A percentile compares a stretch with the other conserved stretches of the same genome.
phyloP scores from a whole-genome alignment of 1,140 invertebrate species.

The Lepidostoma basale region DNA sequence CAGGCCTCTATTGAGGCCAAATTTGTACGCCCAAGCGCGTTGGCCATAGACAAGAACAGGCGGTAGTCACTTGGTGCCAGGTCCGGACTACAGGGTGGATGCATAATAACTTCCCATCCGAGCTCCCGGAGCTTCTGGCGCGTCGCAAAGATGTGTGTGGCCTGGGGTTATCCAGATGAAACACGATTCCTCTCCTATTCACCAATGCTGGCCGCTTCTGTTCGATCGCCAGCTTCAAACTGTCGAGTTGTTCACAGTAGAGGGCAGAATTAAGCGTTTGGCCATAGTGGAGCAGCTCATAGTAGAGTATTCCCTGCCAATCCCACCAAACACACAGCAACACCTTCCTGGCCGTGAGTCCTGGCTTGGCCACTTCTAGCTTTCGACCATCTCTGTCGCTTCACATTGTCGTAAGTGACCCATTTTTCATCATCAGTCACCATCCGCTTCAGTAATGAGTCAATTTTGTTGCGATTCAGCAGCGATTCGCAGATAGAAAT shows the following conservation, averaged over 20 bases:
- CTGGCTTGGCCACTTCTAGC: constrained; percentile 2
- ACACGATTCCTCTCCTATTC: constrained; percentile 9
- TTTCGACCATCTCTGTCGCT: no score
- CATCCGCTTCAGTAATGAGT: neutral
- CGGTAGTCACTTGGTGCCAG: neutral
- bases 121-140: constrained; percentile 6
- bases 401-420: no score
- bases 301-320: constrained; percentile 4
- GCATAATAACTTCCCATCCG: constrained; percentile 3
- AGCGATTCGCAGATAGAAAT: constrained; percentile 6
- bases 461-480: constrained; percentile 4
- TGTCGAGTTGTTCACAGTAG: constrained; percentile 3
- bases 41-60: no score
- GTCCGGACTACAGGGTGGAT: neutral
- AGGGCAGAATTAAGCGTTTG: constrained; percentile 6
- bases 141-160: no score
- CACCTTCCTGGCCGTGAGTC: constrained; percentile 11
- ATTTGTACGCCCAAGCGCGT: no score
- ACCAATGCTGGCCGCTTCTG: constrained; percentile 12
- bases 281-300: neutral
- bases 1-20: no score
- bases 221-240: constrained; percentile 10
- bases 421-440: neutral
- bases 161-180: no score
- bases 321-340: constrained; percentile 10